Evolutionary conservation across 1,140 invertebrate genomes (phyloP).

Genomic region (Drosophila suzukii): DNA sequence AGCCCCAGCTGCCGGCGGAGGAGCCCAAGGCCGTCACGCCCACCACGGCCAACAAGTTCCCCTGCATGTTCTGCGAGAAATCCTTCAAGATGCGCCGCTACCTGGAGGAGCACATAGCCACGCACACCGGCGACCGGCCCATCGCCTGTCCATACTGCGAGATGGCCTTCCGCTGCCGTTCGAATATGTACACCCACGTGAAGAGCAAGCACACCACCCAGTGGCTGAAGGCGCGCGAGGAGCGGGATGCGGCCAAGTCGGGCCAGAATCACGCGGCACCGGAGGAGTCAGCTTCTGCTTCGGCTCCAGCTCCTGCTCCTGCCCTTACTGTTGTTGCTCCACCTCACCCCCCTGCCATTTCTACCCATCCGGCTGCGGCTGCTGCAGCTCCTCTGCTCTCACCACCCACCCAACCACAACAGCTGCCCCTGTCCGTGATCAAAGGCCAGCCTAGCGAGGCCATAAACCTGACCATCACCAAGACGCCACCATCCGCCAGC

Average conservation of each 20-base stretch:
- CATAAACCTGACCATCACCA: constrained; percentile 57
- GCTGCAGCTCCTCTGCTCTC: neutral
- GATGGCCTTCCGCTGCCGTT: constrained; percentile 75
- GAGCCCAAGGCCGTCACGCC: constrained; percentile 24
- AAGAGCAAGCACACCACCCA: constrained; percentile 74
- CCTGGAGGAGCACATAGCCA: constrained; percentile 79
- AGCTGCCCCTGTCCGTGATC: constrained; percentile 24
- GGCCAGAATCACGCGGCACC: constrained; percentile 12
- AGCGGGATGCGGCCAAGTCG: constrained; percentile 64
- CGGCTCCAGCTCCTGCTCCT: neutral
- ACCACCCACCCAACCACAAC: neutral
- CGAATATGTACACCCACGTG: constrained; percentile 84
- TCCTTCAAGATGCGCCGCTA: constrained; percentile 75
- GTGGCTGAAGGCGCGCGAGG: constrained; percentile 68
- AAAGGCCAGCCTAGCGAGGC: constrained; percentile 60
- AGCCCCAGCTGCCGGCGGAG: constrained; percentile 18
- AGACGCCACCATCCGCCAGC: constrained; percentile 21
- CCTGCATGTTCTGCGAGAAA: constrained; percentile 75
- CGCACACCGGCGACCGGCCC: constrained; percentile 78
- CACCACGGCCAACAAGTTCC: constrained; percentile 55
- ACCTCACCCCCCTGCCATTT: neutral
- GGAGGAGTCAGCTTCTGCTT: constrained; percentile 5
- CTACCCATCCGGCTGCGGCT: neutral
- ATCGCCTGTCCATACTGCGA: constrained; percentile 81
- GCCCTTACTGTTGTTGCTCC: neutral